Base-by-base conservation (phyloP, 2,888 invertebrate species). In the Ormyrus labotus region DNA sequence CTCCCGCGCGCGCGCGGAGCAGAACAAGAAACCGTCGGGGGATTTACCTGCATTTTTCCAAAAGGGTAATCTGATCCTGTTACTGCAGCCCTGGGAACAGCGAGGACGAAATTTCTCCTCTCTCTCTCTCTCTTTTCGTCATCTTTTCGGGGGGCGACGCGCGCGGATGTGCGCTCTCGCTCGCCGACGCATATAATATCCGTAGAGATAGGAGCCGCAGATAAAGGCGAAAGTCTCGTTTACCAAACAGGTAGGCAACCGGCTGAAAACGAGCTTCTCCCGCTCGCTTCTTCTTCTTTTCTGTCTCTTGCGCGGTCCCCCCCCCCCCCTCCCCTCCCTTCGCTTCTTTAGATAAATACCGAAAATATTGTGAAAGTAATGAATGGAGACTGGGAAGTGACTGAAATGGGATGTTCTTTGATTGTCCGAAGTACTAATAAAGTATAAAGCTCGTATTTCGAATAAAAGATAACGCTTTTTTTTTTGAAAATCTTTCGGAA, bases 51-150 rank as follows among this genome's bases (percentile, higher is more conserved):
- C 83, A 81, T 78, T 84, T 86, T 86, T 85, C 85, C 86, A 85
- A 85, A 84, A 85, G 85, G 84, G 89, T 88, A 89, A 90, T 88
- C 85, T 88, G 90, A 90, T 90, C 90, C 88, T 90, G 88, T 90
- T 90, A 90, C 86, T 87, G 87, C 87, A 34, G 60, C 45, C 69
- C 57, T 70, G 81, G 85, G 84, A 87, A 84, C 85, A 55, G 69
- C 74, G 81, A 83, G 80, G 74, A 85, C 81, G 79, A 73, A 81
- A 81, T 78, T 81, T 81, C 74, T 58, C 61, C 72, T 78, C 82
- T 75, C 83, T 83, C 69, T 84, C 83, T 88, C 86, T 88, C 88
- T 87, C 87, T 86, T 86, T 83, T 48, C 63, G 48, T 76, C 72
- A 71, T 76, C 67, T 76, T 67, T 61, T 76, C 63, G 6, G 65